Evolutionary conservation across 2,888 invertebrate species (phyloP).

Genomic region (Agonopterix subpropinquella): DNA sequence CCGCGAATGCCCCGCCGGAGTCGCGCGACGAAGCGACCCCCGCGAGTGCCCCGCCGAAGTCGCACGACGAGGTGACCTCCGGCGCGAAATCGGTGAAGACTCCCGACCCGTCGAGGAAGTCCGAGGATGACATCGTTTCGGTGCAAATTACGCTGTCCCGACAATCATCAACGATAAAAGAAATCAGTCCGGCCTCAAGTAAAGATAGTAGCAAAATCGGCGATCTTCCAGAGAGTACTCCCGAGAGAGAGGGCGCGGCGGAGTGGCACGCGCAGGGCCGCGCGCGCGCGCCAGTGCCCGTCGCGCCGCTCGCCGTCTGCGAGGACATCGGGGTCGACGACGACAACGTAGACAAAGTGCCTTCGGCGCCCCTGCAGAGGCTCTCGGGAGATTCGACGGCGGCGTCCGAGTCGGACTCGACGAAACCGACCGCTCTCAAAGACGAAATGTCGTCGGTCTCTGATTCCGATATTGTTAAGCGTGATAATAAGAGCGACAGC

Average conservation of each 20-base stretch:
- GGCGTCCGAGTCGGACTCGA: slow-evolving; percentile 50
- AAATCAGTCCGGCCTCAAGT: slow-evolving; percentile 39
- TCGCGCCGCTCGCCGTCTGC: slow-evolving; percentile 81
- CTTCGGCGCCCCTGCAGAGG: slow-evolving; percentile 52
- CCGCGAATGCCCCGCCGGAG: slow-evolving; percentile 8
- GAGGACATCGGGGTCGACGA: slow-evolving; percentile 82
- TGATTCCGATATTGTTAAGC: slow-evolving; percentile 63
- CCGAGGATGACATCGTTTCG: slow-evolving; percentile 30
- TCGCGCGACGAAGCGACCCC: too few relatives aligned
- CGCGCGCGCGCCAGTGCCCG: slow-evolving; percentile 25
- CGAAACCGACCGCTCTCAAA: slow-evolving; percentile 56
- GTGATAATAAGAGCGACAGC: slow-evolving; percentile 53
- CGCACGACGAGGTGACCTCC: slow-evolving; percentile 22
- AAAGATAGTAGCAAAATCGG: slow-evolving; percentile 35
- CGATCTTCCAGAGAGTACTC: slow-evolving; percentile 30
- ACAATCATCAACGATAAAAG: slow-evolving; percentile 43
- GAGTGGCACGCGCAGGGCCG: neutral
- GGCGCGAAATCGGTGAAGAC: slow-evolving; percentile 26
- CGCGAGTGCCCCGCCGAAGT: too few relatives aligned
- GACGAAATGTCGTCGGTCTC: slow-evolving; percentile 60
- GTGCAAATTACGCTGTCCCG: slow-evolving; percentile 30
- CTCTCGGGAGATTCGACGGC: slow-evolving; percentile 36
- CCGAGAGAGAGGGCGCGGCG: slow-evolving; percentile 15
- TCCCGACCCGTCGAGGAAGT: slow-evolving; percentile 30
- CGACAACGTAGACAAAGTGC: slow-evolving; percentile 76